Evolutionary conservation across 2,797 vertebrate genomes (phyloP), one percentile per base, ranked within the genome.

Genomic region (Gymnopithys bicolor): DNA sequence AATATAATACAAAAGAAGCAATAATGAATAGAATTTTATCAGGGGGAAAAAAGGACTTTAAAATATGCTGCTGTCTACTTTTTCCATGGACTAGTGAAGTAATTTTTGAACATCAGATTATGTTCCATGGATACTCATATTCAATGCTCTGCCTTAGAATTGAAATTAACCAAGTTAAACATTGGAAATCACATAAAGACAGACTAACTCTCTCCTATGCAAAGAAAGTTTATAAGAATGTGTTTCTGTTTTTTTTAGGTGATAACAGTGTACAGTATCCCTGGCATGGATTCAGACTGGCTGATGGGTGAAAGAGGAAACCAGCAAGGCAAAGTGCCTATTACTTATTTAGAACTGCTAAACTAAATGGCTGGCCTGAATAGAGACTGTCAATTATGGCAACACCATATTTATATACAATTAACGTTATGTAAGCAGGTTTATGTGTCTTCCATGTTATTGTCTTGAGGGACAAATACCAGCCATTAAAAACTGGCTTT

Each of bases 231-330:
- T 64, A 12, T 87, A 66, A 93, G 58, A 13, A 77, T 19, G 15
- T 93, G 21, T 96, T 95, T 95, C 86, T 96, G 30, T 19, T 28
- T 97, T 97, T 97, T 97, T 67, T 97, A 99, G 99, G 99, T 99
- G 90, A 99, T 99, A 97, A 98, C 98, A 63, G 99, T 99, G 88
- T 99, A 98, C 98, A 99, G 98, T 83, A 98, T 99, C 71, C 96
- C 98, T 37, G 99, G 99, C 91, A 99, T 99, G 99, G 99, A 99
- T 95, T 99, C 99, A 78, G 99, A 99, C 96, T 99, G 99, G 99
- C 98, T 99, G 96, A 99, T 99, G 99, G 99, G 99, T 27, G 99
- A 99, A 97, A 98, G 99, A 81, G 99, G 99, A 95, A 99, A 88
- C 97, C 99, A 99, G 98, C 99, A 98, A 96, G 99, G 99, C 97